Base-by-base conservation (phyloP, 2,113 vertebrate species). In the Mesocricetus auratus region DNA sequence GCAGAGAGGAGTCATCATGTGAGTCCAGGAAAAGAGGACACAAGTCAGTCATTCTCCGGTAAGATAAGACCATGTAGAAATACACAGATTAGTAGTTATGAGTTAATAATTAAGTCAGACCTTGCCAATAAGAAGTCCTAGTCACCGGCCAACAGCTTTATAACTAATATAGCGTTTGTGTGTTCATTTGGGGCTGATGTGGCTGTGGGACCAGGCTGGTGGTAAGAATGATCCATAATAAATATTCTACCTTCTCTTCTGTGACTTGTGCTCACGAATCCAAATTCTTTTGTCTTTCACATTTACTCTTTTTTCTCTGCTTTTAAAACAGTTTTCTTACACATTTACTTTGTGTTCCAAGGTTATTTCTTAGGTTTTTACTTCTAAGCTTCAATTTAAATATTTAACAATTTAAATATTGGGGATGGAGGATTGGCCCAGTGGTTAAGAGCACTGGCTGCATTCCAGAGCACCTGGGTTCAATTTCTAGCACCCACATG, bases 321-420 rank as follows among this genome's bases (percentile, higher is more conserved):
- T 42, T 3, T 58, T 69, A 82, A 64, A 85, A 42, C 83, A 93
- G 17, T 45, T 47, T 94, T 36, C 81, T 83, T 82, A n/a, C 22
- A 86, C 5, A 77, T 77, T 62, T 66, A 53, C 39, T 93, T 62
- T 95, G 78, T 29, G 79, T 87, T 74, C 26, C 68, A 66, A 31
- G 22, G 22, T 89, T 78, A 77, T 87, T 94, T 86, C 24, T 86
- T 31, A 86, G 87, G 42, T 73, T 96, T 92, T 77, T 88, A 86
- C 47, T 86, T 31, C 33, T 86, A 97, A 92, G 69, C 58, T 50
- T 10, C 91, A 24, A 36, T 88, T 79, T 94, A 94, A 95, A 96
- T 96, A 95, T 89, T 94, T 89, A 89, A 29, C 19, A 47, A 7
- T 56, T 56, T 56, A 56, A 56, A 56, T 83, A 29, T 29, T 62